Evolutionary conservation across 2,113 vertebrate genomes (phyloP).

Genomic region (Lasiurus cinereus): DNA sequence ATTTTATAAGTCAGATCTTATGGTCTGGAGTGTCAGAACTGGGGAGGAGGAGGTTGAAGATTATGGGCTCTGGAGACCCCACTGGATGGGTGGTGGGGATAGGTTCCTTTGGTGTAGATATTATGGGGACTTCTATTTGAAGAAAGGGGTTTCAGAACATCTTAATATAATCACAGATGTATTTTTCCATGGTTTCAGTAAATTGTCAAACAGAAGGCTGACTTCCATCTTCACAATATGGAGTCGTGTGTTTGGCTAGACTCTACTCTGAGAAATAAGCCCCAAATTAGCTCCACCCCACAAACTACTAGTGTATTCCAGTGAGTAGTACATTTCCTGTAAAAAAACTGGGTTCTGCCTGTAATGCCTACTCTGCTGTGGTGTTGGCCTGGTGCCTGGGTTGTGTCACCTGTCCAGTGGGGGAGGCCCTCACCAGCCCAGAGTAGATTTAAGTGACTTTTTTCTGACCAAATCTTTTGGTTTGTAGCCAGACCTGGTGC

Average conservation of each 20-base stretch:
- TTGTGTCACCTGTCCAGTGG: neutral
- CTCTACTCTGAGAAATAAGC: neutral
- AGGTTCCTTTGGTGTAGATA: neutral
- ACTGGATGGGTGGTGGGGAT: neutral
- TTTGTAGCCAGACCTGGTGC: neutral
- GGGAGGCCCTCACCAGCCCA: neutral
- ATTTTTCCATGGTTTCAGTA: slow-evolving; percentile 1
- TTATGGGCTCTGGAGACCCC: neutral
- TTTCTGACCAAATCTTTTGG: neutral
- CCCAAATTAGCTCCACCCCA: neutral
- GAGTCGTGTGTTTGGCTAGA: neutral
- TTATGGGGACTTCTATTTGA: neutral
- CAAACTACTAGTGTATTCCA: neutral
- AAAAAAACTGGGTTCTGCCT: neutral
- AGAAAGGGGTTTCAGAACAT: neutral
- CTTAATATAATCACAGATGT: neutral
- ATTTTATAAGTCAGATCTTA: neutral
- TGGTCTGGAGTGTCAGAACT: neutral
- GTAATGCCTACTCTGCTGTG: neutral
- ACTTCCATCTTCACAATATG: neutral
- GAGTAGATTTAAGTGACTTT: neutral
- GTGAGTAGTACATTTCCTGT: neutral
- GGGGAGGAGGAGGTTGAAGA: neutral
- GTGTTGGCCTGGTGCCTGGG: neutral
- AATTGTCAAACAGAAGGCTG: neutral